Conservation (phyloP, 2,113 vertebrate species). For the Pitta sordida region DNA sequence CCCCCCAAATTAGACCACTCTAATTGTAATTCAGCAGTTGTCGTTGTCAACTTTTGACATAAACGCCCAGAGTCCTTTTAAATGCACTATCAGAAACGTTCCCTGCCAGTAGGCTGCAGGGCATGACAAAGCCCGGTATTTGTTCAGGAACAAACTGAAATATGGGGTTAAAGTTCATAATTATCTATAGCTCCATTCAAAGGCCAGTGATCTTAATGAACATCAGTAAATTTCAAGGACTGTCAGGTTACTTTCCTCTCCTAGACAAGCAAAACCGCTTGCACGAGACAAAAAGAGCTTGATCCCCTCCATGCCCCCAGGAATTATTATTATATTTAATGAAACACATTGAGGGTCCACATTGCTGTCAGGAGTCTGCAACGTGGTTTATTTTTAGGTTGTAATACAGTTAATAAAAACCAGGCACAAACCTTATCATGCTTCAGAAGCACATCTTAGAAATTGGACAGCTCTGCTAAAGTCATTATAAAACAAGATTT, state of each 20-base stretch:
- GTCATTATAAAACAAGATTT: not conserved
- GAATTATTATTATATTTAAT: conserved; percentile 30
- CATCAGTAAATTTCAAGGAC: not conserved
- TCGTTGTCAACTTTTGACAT: not conserved
- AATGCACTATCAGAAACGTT: not conserved
- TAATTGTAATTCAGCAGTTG: not conserved
- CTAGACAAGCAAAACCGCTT: not conserved
- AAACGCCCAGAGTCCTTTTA: not conserved
- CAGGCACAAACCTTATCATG: not conserved
- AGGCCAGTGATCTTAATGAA: not conserved
- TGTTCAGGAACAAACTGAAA: not conserved
- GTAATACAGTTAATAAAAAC: conserved; percentile 22
- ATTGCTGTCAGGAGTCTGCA: not conserved
- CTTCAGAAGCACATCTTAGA: not conserved
- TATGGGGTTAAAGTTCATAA: not conserved
- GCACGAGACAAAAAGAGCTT: not conserved
- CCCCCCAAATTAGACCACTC: not conserved
- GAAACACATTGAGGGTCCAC: conserved; percentile 14
- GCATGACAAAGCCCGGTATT: not conserved
- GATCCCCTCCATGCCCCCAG: not conserved
- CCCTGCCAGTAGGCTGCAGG: not conserved
- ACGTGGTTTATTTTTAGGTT: conserved; percentile 9
- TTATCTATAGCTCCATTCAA: not conserved
- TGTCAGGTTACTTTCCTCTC: not conserved
- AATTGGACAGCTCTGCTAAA: conserved; percentile 1